A percentile compares a stretch with the other conserved stretches of the same genome.
These are phyloP conservation scores for Drosophila insularis DNA, from an alignment of 1,140 invertebrate species.

Conservation along the genomic window DNA sequence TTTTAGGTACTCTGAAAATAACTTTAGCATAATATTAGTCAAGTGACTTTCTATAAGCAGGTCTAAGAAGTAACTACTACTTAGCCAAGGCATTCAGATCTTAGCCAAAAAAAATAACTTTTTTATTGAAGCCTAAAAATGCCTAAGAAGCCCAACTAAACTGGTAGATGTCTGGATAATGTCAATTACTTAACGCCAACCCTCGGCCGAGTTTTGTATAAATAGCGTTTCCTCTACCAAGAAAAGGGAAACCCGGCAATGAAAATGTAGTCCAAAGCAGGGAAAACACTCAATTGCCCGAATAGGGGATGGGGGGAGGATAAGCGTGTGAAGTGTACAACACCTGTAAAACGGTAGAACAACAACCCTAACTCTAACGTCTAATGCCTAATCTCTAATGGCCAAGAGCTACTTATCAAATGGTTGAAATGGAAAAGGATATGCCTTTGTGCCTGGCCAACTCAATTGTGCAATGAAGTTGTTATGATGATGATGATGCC, in stretches of 20 bases:
- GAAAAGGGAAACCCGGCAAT: conserved; percentile 25
- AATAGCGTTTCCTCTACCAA: conserved; percentile 35
- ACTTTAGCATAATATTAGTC: too few relatives aligned
- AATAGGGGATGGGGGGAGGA: background rate
- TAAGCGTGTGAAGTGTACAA: conserved; percentile 59
- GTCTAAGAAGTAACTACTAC: too few relatives aligned
- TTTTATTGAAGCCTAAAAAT: conserved; percentile 33
- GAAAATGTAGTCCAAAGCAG: conserved; percentile 37
- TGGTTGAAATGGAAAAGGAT: conserved; percentile 17
- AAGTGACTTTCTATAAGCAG: too few relatives aligned
- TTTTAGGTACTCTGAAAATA: too few relatives aligned
- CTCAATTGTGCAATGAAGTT: conserved; percentile 74
- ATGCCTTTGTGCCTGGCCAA: conserved; percentile 28
- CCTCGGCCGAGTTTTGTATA: conserved; percentile 26
- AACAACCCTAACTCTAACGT: conserved; percentile 7
- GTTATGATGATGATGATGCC: conserved; percentile 63
- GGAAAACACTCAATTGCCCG: conserved; percentile 46
- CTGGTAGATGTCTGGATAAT: conserved; percentile 25
- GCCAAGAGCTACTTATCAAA: conserved; percentile 44
- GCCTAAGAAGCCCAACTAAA: conserved; percentile 26
- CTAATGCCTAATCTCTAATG: conserved; percentile 20
- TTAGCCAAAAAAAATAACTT: background rate
- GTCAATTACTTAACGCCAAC: conserved; percentile 39
- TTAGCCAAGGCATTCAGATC: background rate
- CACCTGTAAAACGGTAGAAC: conserved; percentile 59